phyloP scores from a whole-genome alignment of 2,888 invertebrate species.

The Plemyria rubiginata region DNA sequence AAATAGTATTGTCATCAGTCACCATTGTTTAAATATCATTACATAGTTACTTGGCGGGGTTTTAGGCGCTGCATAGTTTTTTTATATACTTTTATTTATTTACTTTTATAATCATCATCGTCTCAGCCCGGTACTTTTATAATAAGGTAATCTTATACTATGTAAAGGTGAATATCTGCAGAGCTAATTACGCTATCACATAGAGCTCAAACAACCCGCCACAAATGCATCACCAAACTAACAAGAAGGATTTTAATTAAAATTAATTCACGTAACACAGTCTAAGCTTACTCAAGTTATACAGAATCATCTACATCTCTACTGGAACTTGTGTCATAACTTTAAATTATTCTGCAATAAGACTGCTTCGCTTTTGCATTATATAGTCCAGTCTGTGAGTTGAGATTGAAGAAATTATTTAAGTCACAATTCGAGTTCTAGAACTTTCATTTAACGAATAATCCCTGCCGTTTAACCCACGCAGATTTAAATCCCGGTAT shows the following conservation, averaged over 20 bases:
- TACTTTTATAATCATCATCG: too few species aligned
- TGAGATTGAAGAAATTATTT: conserved; percentile 24
- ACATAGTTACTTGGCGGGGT: too few species aligned
- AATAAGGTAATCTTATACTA: too few species aligned
- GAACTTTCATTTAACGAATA: too few species aligned
- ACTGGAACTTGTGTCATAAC: conserved; percentile 41
- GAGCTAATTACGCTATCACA: background rate
- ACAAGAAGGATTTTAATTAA: conserved; percentile 54
- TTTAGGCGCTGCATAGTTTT: too few species aligned
- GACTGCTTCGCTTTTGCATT: conserved; percentile 26
- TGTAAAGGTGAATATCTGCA: background rate
- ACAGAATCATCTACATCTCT: conserved; percentile 42
- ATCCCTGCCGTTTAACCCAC: too few species aligned
- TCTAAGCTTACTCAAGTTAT: conserved; percentile 46
- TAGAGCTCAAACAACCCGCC: background rate
- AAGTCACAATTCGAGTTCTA: background rate
- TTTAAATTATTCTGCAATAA: conserved; percentile 42
- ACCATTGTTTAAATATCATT: too few species aligned
- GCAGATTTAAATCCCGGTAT: too few species aligned
- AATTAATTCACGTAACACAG: conserved; percentile 54
- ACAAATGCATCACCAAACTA: conserved; percentile 29
- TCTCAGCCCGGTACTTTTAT: too few species aligned
- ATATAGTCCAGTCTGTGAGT: conserved; percentile 24
- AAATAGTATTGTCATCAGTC: too few species aligned
- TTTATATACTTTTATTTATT: too few species aligned